Evolutionary conservation across 1,140 invertebrate species (phyloP), one percentile per base, ranked within the genome.

Genomic region (Ptiloglossa arizonensis): DNA sequence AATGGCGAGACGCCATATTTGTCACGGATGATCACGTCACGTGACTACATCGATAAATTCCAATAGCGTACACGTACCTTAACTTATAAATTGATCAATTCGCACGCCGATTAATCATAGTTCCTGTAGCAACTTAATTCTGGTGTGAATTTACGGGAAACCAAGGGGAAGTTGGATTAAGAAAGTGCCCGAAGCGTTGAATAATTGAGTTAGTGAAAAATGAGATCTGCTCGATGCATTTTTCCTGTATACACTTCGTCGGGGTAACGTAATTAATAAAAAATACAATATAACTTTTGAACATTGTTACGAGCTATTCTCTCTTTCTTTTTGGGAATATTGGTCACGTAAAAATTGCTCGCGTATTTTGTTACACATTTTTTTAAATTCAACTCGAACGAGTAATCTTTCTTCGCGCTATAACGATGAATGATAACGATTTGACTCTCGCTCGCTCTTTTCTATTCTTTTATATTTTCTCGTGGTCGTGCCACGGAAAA

Each of bases 201-300:
- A 29, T 80, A 82, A 82, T 82, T 76, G 67, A 80, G 41, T 76
- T 76, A 27, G 71, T 74, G 80, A 81, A 71, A 81, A 81, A 79
- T 56, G 50, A 80, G 64, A 35, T 13, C 6, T 5, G 15, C 41
- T n/a, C 8, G 41, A 17, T n/a, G 32, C 15, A 17, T 64, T 24
- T 64, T 64, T 48, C 24, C 9, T 2, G 17, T 60, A 60, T 13
- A 38, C 35, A 13, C n/a, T 35, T 60, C 38, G 38, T 60, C 32
- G 15, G 17, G 32, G 35, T n/a, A 60, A 22, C 11, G 8, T 0
- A 38, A 38, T 60, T 38, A 60, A 60, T 32, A 32, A 32, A 24
- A 5, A 19, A 57, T 19, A 32, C 27, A 57, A 19, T 13, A 13
- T 32, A 15, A 8, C 19, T 15, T 11, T 3, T 11, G 2, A 8